Evolutionary conservation across 2,113 vertebrate species (phyloP), one percentile per base, ranked within the genome.

Genomic region (Anolis carolinensis): DNA sequence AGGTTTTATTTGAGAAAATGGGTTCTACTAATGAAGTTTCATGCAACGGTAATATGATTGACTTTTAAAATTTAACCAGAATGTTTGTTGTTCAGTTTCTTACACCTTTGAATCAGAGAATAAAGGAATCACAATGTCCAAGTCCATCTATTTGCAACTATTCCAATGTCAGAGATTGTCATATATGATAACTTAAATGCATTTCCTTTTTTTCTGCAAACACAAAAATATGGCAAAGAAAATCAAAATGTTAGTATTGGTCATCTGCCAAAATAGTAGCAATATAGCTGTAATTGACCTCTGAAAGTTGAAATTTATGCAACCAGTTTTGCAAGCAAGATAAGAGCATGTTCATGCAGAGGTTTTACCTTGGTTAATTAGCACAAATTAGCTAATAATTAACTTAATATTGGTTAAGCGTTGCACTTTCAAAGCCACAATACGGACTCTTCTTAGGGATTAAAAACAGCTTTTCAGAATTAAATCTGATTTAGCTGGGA

Each of bases 321-420:
- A 86, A 63, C 34, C 76, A 72, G 52, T n/a, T 1, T 83, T 80
- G 36, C 32, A 20, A 86, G 30, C 36, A 73, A 63, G 52, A 79
- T 86, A 86, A 80, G 27, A 23, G 59, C 27, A 72, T 71, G 52
- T 32, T 55, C 68, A 79, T 44, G 27, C 27, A 62, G 48, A 85
- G 52, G 13, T 59, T 79, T 86, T 48, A 73, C 34, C 67, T 63
- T 79, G 52, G 76, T 62, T 79, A 86, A 79, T 79, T 71, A 86
- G 68, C 52, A 55, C 76, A 85, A 44, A 86, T 72, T 72, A 72
- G 77, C 18, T 73, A 79, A 79, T 86, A 79, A 86, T 79, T 59
- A 85, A 79, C 67, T 86, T 86, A 59, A 62, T 73, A 62, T 55
- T 79, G 50, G 36, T 72, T 79, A 59, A 72, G 77, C 34, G 72